Percentiles rank a stretch among this genome's conserved stretches.
Conservation (phyloP, 2,797 vertebrate genomes). For the Mycteria americana region DNA sequence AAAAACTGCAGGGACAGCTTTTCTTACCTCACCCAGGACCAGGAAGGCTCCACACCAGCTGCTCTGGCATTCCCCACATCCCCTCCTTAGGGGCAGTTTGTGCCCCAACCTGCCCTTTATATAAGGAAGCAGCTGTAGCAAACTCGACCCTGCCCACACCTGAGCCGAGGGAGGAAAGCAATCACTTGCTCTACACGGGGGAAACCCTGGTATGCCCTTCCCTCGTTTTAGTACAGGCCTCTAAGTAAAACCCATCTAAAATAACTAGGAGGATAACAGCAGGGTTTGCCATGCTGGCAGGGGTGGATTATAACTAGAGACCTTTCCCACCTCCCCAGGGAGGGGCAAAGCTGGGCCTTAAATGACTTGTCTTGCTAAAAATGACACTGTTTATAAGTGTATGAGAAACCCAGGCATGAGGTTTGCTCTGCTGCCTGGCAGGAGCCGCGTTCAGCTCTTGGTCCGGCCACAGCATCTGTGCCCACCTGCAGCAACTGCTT, state of each 20-base stretch:
- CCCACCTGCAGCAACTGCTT: not conserved
- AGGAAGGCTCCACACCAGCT: accelerated
- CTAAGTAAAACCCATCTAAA: not conserved
- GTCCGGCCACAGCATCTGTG: not conserved
- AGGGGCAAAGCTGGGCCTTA: not conserved
- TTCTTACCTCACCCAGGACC: not conserved
- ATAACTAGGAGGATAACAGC: not conserved
- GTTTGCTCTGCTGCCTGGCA: not conserved
- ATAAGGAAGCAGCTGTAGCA: not conserved
- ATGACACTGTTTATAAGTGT: not conserved
- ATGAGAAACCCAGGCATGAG: not conserved
- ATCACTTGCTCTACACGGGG: not conserved
- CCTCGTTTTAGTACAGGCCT: not conserved
- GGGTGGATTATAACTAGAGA: not conserved
- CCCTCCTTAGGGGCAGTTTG: accelerated
- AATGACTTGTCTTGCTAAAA: not conserved
- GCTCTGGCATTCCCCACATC: not conserved
- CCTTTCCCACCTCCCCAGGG: not conserved
- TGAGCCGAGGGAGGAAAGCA: not conserved
- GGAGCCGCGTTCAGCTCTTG: not conserved
- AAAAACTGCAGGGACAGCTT: not conserved
- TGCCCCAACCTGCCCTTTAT: not conserved
- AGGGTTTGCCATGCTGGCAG: not conserved
- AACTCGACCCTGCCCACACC: constrained; percentile 27
- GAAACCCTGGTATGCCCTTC: accelerated